These are phyloP conservation scores for Eupsilia transversa DNA, from an alignment of 2,888 invertebrate genomes.

Conservation along the genomic window DNA sequence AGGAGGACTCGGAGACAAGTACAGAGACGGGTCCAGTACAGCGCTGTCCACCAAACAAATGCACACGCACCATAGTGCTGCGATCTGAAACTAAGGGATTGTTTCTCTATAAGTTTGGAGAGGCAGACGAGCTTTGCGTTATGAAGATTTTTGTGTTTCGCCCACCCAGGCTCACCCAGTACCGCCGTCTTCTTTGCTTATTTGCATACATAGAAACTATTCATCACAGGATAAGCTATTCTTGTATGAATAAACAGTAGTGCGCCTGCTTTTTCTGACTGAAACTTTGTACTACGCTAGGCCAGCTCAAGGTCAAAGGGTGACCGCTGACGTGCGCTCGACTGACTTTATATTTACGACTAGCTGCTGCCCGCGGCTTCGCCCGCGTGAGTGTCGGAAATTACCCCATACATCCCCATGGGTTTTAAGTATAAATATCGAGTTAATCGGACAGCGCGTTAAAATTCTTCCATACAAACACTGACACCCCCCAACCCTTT, in stretches of 20 bases:
- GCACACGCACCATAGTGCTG: conserved; percentile 56
- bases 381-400: too few relatives aligned
- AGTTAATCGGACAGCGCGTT: too few relatives aligned
- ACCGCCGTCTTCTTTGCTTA: not conserved
- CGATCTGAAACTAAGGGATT: conserved; percentile 55
- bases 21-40: conserved; percentile 83
- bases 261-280: not conserved
- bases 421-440: too few relatives aligned
- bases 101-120: not conserved
- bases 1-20: conserved; percentile 84
- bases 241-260: not conserved
- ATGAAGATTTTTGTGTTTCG: not conserved
- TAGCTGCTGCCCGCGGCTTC: too few relatives aligned
- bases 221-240: not conserved
- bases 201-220: not conserved
- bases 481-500: too few relatives aligned
- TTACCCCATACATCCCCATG: too few relatives aligned
- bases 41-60: conserved; percentile 65
- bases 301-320: not conserved
- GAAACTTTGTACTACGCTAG: too few relatives aligned
- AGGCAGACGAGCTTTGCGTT: not conserved
- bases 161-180: too few relatives aligned
- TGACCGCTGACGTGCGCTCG: not conserved
- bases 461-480: too few relatives aligned
- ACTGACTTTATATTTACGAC: too few relatives aligned